Evolutionary conservation across 2,888 invertebrate species (phyloP), one percentile per base, ranked within the genome.

Genomic region (Octodonta nipae): DNA sequence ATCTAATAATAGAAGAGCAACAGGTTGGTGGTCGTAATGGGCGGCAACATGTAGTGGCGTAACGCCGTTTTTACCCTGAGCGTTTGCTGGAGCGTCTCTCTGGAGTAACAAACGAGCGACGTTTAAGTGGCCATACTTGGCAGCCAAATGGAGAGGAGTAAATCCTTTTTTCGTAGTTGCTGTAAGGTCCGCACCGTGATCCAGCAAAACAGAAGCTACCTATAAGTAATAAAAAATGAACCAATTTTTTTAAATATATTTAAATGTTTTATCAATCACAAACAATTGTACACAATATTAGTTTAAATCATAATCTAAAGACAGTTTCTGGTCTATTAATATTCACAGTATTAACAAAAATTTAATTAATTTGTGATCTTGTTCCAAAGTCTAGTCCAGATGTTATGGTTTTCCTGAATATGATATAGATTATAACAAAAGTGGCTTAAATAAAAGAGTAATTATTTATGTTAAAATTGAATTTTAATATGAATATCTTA

Each of bases 161-260:
- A 96, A 95, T 6, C 93, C 92, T 67, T 86, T 87, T 50, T 92
- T 91, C 4, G 95, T 96, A n/a, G 88, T 79, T 2, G 88, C 80
- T 43, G 82, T 80, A 33, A 89, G 73, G 26, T 85, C 78, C 1
- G 95, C 93, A 42, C 82, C 82, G 61, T 92, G 78, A 50, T 96
- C 95, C 24, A 96, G 70, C 0, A 96, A 72, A 37, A 92, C 79
- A 7, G 80, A 73, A 0, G 88, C 89, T 15, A 93, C 91, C 73
- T 73, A 48, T 37, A 50, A 43, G 41, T 33, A 30, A n/a, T n/a
- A n/a, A 36, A 5, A 22, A 22, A 16, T n/a, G n/a, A n/a, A n/a
- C n/a, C n/a, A n/a, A n/a, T n/a, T n/a, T n/a, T n/a, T n/a, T n/a
- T n/a, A n/a, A n/a, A n/a, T n/a, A n/a, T n/a, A n/a, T n/a, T n/a